Evolutionary conservation across 2,113 vertebrate genomes (phyloP).

Genomic region (Recurvirostra avosetta): DNA sequence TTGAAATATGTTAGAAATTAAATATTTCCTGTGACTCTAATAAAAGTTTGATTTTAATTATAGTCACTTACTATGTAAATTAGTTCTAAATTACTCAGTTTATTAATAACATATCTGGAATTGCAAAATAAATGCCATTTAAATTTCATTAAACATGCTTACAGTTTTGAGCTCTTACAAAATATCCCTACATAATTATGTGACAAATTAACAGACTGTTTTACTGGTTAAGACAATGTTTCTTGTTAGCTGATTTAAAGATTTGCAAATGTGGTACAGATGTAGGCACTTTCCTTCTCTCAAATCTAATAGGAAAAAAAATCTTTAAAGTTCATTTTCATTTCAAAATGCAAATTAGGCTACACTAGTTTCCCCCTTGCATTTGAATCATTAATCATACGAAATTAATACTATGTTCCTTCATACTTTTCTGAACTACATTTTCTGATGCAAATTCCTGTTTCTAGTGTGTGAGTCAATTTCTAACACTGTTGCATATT

Average conservation of each 20-base stretch:
- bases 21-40: conserved; percentile 50
- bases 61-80: conserved; percentile 59
- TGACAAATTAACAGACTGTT: conserved; percentile 64
- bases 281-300: conserved; percentile 38
- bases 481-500: conserved; percentile 12
- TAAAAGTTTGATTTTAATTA: conserved; percentile 63
- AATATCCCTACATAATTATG: conserved; percentile 63
- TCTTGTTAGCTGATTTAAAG: conserved; percentile 54
- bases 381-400: conserved; percentile 56
- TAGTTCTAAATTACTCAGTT: conserved; percentile 20
- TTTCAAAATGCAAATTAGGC: conserved; percentile 65
- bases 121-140: conserved; percentile 59
- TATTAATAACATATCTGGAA: conserved; percentile 57
- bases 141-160: conserved; percentile 59
- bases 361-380: conserved; percentile 22
- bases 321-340: conserved; percentile 56
- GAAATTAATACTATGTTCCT: conserved; percentile 33
- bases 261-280: conserved; percentile 41
- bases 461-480: conserved; percentile 41
- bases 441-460: conserved; percentile 40
- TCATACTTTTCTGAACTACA: conserved; percentile 17
- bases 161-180: conserved; percentile 32
- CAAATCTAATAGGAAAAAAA: conserved; percentile 54
- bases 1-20: conserved; percentile 24
- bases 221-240: conserved; percentile 56